Base-by-base conservation (phyloP, 2,113 vertebrate species). In the Sinocyclocheilus anophthalmus region DNA sequence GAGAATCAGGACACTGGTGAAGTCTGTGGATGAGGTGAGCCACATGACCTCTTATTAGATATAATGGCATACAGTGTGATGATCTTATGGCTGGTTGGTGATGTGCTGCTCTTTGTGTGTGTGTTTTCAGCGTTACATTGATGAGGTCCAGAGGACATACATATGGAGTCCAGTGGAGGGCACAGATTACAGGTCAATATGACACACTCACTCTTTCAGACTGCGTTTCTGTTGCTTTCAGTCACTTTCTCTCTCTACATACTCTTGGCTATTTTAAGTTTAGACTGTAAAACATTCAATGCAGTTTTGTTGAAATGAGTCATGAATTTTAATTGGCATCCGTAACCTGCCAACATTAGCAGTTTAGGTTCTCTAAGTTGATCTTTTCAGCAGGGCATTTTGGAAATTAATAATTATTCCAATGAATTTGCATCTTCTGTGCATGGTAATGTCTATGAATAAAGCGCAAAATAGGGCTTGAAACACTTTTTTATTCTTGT, bases 21-120 rank as follows among this genome's bases (percentile, higher is more conserved):
- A 99, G 92, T 99, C 98, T 67, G 92, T 96, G 93, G 98, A 99
- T 3, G 97, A 99, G 97, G 98, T 97, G 96, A 95, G 93, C 93
- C 91, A 91, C 70, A 85, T 89, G 88, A 88, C 92, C 90, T 42
- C 7, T 84, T 85, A 76, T 84, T 90, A 87, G 79, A 91, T 24
- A 22, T 55, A 55, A 77, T 33, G 45, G 20, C 57, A 48, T n/a
- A 12, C 20, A 1, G 33, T 16, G 9, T 42, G 9, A 57, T n/a
- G n/a, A 59, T 83, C 42, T 69, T 18, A n/a, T 1, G 22, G 5
- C 8, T 69, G 48, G 12, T 81, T 63, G 61, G 18, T 65, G 63
- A 45, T 73, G 84, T 84, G 18, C 48, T 14, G 12, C 5, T 42
- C 67, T 88, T 39, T 37, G 9, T 61, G 10, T 30, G 33, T 82